These are phyloP conservation scores for Phasia obesa DNA, from an alignment of 2,888 invertebrate species.

Conservation along the genomic window DNA sequence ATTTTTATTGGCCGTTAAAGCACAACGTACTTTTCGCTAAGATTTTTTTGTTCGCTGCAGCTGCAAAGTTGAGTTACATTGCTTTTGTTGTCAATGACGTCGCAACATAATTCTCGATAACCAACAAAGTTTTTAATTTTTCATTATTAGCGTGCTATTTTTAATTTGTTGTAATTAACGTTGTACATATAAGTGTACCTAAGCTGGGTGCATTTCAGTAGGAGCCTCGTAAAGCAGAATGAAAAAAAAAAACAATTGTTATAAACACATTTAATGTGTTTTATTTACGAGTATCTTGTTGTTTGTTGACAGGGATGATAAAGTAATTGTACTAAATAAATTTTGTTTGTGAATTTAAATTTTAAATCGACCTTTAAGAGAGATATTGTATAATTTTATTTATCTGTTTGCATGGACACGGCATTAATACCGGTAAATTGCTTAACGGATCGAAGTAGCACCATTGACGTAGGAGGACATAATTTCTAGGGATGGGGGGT, in stretches of 20 bases:
- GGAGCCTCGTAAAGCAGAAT: background rate
- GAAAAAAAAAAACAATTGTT: background rate
- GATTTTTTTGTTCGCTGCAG: slow-evolving; percentile 25
- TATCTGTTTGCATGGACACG: no score
- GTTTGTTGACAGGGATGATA: background rate
- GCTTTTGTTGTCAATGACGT: slow-evolving; percentile 29
- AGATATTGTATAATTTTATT: no score
- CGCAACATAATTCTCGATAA: slow-evolving; percentile 27
- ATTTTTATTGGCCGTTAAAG: slow-evolving; percentile 5
- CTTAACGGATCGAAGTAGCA: no score
- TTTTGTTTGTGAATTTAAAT: no score
- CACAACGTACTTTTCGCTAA: slow-evolving; percentile 11
- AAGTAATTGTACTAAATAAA: no score
- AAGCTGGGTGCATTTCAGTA: slow-evolving; percentile 27
- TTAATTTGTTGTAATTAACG: slow-evolving; percentile 7
- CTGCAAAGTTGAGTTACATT: background rate
- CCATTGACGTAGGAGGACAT: no score
- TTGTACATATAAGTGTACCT: background rate
- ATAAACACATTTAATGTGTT: background rate
- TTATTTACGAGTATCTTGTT: no score
- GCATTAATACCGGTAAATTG: no score
- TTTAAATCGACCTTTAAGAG: no score
- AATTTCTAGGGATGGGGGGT: no score
- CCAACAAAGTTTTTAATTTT: slow-evolving; percentile 8
- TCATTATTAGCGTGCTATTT: slow-evolving; percentile 1